Percentiles rank a stretch among this genome's conserved stretches.
Evolutionary conservation across 1,140 invertebrate species (phyloP).

Genomic region (Trichonephila inaurata): DNA sequence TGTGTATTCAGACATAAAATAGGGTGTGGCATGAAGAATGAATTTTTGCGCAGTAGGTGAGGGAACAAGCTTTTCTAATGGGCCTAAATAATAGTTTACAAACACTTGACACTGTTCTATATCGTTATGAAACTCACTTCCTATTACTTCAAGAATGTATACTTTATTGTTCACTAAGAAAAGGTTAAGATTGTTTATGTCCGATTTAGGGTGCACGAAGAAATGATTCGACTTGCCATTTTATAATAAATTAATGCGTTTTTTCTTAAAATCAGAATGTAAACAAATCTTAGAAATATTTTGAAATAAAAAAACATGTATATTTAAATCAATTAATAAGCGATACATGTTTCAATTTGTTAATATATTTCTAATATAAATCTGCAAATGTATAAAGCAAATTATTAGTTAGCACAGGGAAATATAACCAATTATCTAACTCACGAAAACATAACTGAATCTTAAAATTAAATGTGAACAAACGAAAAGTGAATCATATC

Average conservation of each 20-base stretch:
- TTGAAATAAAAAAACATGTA: no score
- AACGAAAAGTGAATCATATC: no score
- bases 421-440: no score
- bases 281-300: no score
- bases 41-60: slow-evolving; percentile 22
- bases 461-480: no score
- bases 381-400: no score
- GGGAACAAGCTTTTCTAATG: slow-evolving; percentile 22
- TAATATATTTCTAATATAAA: no score
- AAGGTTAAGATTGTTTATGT: not conserved
- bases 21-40: slow-evolving; percentile 7
- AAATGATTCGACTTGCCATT: not conserved
- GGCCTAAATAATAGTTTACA: slow-evolving; percentile 27
- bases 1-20: not conserved
- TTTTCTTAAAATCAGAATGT: no score
- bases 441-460: no score
- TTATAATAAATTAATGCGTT: not conserved
- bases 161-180: not conserved
- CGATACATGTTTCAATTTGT: no score
- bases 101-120: slow-evolving; percentile 44
- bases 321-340: no score
- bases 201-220: not conserved
- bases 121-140: slow-evolving; percentile 12
- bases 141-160: not conserved
- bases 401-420: no score